These are phyloP conservation scores for Sycon ciliatum DNA, from an alignment of 37 sponge, comb jelly and placozoan genomes.

Conservation along the genomic window DNA sequence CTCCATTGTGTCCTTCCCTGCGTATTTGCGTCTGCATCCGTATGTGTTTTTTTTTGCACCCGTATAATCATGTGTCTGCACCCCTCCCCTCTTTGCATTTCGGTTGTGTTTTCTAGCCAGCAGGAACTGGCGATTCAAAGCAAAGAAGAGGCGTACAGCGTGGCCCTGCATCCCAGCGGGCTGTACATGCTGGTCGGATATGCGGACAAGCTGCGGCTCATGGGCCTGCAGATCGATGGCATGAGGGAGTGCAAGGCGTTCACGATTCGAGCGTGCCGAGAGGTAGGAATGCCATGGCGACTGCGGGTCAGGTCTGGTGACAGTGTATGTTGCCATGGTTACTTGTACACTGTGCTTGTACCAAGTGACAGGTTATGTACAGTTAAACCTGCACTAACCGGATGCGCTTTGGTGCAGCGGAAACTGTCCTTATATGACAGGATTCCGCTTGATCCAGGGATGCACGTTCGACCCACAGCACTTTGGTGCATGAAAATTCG, in stretches of 20 bases:
- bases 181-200: slow-evolving; percentile 90
- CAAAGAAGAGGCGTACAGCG: slow-evolving; percentile 92
- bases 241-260: slow-evolving; percentile 87
- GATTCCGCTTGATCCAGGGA: too few species aligned
- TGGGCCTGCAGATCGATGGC: slow-evolving; percentile 90
- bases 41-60: too few species aligned
- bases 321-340: not conserved
- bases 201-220: slow-evolving; percentile 89
- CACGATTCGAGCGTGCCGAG: slow-evolving; percentile 86
- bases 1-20: not conserved
- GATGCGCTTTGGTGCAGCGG: too few species aligned
- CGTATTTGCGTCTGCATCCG: too few species aligned
- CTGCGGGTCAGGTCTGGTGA: not conserved
- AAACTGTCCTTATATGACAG: too few species aligned
- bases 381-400: too few species aligned
- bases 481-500: too few species aligned
- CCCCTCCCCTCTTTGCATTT: not conserved
- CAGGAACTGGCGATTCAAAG: slow-evolving; percentile 83
- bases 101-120: slow-evolving; percentile 31
- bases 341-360: too few species aligned
- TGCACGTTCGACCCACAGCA: too few species aligned
- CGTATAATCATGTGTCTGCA: too few species aligned
- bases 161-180: slow-evolving; percentile 90
- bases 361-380: too few species aligned
- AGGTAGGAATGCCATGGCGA: slow-evolving; percentile 54